These are phyloP conservation scores for Geotrupes spiniger DNA, from an alignment of 2,888 invertebrate genomes.

Conservation along the genomic window DNA sequence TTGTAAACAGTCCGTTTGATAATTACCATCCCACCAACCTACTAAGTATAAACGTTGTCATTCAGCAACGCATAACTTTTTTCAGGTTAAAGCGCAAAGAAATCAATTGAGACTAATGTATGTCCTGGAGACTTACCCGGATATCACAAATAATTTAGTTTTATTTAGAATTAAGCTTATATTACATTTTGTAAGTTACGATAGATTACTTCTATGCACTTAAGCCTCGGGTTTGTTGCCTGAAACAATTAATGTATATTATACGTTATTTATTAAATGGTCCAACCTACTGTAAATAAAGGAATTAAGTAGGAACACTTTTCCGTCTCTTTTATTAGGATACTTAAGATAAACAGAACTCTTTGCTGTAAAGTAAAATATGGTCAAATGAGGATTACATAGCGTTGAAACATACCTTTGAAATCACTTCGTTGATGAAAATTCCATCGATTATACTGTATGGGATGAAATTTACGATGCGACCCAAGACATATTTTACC, in stretches of 20 bases:
- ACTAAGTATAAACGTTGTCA: neutral
- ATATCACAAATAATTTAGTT: conserved; percentile 7
- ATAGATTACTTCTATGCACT: conserved; percentile 46
- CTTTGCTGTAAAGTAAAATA: conserved; percentile 40
- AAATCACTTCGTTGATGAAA: conserved; percentile 51
- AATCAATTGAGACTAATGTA: too few species aligned
- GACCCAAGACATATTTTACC: conserved; percentile 40
- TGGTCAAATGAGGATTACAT: conserved; percentile 11
- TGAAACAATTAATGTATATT: conserved; percentile 29
- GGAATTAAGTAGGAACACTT: conserved; percentile 40
- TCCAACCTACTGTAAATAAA: conserved; percentile 44
- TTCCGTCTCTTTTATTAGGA: conserved; percentile 45
- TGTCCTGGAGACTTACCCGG: too few species aligned
- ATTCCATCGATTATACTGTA: conserved; percentile 44
- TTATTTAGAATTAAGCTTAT: neutral
- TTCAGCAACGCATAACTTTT: too few species aligned
- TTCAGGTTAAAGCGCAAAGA: too few species aligned
- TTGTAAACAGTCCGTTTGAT: neutral
- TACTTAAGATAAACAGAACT: conserved; percentile 46
- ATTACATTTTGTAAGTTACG: conserved; percentile 25
- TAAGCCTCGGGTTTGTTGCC: conserved; percentile 45
- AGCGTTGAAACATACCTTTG: conserved; percentile 40
- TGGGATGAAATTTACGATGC: conserved; percentile 42
- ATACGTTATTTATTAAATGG: neutral
- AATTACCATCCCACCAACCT: neutral